Percentiles rank a stretch among this genome's conserved stretches.
phyloP scores from a whole-genome alignment of 2,797 vertebrate genomes.

The Cirrhinus molitorella region DNA sequence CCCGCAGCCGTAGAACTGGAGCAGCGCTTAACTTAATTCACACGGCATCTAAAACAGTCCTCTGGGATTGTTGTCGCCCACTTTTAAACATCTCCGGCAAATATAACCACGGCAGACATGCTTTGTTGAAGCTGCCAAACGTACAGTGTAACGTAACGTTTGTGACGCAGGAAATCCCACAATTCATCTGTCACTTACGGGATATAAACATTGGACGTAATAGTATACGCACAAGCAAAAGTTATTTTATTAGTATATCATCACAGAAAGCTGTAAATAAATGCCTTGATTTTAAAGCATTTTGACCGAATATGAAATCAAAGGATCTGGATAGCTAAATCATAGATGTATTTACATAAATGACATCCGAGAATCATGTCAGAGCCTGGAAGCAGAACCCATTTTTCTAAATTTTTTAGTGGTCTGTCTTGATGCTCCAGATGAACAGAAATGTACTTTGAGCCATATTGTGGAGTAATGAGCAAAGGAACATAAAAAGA shows the following conservation, averaged over 20 bases:
- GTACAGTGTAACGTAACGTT: not conserved
- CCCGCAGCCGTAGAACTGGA: conserved; percentile 4
- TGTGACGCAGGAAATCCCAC: not conserved
- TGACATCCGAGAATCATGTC: not conserved
- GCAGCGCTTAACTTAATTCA: not conserved
- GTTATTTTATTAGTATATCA: not conserved
- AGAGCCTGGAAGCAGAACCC: not conserved
- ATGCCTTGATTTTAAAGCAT: not conserved
- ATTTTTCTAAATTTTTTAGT: not conserved
- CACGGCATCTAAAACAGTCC: conserved; percentile 9
- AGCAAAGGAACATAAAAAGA: conserved; percentile 1
- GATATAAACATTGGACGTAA: not conserved
- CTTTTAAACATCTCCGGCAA: conserved; percentile 6
- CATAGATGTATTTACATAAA: not conserved
- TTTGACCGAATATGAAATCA: not conserved
- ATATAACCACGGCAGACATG: conserved; percentile 2
- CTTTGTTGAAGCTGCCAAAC: conserved; percentile 10
- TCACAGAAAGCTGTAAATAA: not conserved
- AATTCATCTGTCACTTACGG: not conserved
- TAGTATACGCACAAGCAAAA: not conserved
- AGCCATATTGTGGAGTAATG: not conserved
- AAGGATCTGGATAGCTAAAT: not conserved
- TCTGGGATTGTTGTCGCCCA: conserved; percentile 21
- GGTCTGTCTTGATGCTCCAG: not conserved
- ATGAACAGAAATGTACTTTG: not conserved